Conservation (phyloP, 2,797 vertebrate genomes). For the Sciaenops ocellatus region DNA sequence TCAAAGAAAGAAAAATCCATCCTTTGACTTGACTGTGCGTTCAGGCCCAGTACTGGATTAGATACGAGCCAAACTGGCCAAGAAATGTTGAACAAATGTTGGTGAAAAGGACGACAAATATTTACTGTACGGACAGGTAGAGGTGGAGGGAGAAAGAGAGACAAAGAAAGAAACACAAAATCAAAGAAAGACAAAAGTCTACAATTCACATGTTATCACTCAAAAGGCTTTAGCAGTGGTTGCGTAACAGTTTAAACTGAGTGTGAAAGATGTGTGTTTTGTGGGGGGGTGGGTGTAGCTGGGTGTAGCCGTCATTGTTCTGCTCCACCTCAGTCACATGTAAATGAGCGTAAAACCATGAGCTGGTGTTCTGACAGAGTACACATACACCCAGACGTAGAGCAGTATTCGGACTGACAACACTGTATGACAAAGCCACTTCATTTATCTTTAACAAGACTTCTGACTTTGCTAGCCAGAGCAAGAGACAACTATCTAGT, state of each 20-base stretch:
- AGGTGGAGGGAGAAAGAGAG: not conserved
- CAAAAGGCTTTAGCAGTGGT: not conserved
- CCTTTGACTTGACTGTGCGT: not conserved
- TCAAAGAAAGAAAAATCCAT: slow-evolving; percentile 21
- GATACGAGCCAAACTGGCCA: not conserved
- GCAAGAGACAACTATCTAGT: too few species aligned
- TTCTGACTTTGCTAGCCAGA: not conserved
- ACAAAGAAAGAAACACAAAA: not conserved
- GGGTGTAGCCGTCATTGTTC: slow-evolving; percentile 23
- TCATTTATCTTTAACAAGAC: too few species aligned
- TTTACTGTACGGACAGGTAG: slow-evolving; percentile 28
- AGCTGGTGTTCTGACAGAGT: slow-evolving; percentile 46
- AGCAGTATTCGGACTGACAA: not conserved
- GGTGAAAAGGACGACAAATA: slow-evolving; percentile 29
- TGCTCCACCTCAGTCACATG: slow-evolving; percentile 38
- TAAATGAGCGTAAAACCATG: slow-evolving; percentile 44
- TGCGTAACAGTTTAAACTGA: not conserved
- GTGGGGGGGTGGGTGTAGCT: not conserved
- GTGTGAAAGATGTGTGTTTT: not conserved
- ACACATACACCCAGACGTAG: slow-evolving; percentile 33
- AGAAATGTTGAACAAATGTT: not conserved
- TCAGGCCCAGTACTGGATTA: slow-evolving; percentile 15
- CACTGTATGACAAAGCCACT: not conserved
- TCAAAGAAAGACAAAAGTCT: not conserved
- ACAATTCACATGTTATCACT: not conserved